These are phyloP conservation scores for Neosalanx taihuensis DNA, from an alignment of 2,797 vertebrate genomes.

Conservation along the genomic window DNA sequence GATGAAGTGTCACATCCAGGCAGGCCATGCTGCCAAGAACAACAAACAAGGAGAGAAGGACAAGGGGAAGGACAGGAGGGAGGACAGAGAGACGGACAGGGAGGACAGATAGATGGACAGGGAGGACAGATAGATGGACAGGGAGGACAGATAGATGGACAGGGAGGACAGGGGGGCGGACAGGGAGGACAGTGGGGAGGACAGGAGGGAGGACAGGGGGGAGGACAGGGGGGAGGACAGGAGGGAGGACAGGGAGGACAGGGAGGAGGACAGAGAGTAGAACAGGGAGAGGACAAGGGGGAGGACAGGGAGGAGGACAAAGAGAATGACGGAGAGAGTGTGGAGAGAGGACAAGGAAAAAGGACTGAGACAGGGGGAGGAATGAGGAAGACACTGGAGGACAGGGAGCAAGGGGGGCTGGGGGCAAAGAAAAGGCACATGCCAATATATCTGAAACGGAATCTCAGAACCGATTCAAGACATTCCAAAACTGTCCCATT, in stretches of 20 bases:
- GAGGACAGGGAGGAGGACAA: slow-evolving; percentile 24
- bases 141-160: too few species aligned
- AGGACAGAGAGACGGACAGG: slow-evolving; percentile 13
- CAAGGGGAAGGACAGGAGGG: slow-evolving; percentile 13
- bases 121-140: slow-evolving; percentile 15
- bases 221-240: not conserved
- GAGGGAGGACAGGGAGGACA: not conserved
- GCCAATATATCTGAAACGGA: slow-evolving; percentile 2
- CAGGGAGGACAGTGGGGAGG: not conserved
- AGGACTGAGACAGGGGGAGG: not conserved
- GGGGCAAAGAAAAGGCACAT: slow-evolving; percentile 13
- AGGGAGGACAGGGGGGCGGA: not conserved
- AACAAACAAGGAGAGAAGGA: not conserved
- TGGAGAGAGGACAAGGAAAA: slow-evolving; percentile 3
- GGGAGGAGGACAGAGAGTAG: slow-evolving; percentile 17
- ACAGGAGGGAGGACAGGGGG: not conserved
- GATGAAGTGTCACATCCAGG: slow-evolving; percentile 27
- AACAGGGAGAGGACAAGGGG: not conserved
- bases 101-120: slow-evolving; percentile 4
- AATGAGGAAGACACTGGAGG: not conserved
- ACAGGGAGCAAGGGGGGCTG: slow-evolving; percentile 20
- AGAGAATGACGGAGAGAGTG: slow-evolving; percentile 8
- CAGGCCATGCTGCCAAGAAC: slow-evolving; percentile 1
- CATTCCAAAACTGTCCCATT: too few species aligned
- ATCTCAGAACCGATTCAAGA: not conserved